These are phyloP conservation scores for Patiria miniata DNA, from an alignment of 35 echinoderm and acorn worm genomes.

Conservation along the genomic window DNA sequence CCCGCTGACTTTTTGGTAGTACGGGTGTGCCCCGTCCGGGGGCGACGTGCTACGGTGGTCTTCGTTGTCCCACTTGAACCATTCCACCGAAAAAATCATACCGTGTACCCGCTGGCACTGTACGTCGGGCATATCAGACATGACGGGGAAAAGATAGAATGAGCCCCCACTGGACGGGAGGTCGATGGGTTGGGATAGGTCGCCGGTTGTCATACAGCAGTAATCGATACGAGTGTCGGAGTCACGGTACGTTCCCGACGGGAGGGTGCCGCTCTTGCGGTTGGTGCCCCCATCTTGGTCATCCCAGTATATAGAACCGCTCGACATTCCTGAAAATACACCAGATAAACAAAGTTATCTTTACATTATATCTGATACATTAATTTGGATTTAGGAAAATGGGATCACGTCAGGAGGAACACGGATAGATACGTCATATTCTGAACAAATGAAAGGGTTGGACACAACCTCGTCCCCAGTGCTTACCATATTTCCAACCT, in stretches of 20 bases:
- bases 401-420: too few relatives aligned
- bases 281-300: background rate
- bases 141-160: background rate
- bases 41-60: too few relatives aligned
- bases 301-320: background rate
- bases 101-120: background rate
- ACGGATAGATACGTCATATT: too few relatives aligned
- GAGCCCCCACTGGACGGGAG: background rate
- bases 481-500: too few relatives aligned
- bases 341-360: too few relatives aligned
- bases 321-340: background rate
- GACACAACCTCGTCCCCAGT: too few relatives aligned
- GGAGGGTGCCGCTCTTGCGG: background rate
- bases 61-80: background rate
- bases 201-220: background rate
- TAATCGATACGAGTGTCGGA: background rate
- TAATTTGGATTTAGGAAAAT: too few relatives aligned
- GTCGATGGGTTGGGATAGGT: background rate
- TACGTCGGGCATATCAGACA: background rate
- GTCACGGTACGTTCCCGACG: background rate
- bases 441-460: too few relatives aligned
- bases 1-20: too few relatives aligned
- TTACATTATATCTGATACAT: too few relatives aligned
- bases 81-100: background rate
- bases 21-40: too few relatives aligned